A percentile compares a stretch with the other conserved stretches of the same genome.
These are phyloP conservation scores for Ceratina calcarata DNA, from an alignment of 1,140 invertebrate species.

Conservation along the genomic window DNA sequence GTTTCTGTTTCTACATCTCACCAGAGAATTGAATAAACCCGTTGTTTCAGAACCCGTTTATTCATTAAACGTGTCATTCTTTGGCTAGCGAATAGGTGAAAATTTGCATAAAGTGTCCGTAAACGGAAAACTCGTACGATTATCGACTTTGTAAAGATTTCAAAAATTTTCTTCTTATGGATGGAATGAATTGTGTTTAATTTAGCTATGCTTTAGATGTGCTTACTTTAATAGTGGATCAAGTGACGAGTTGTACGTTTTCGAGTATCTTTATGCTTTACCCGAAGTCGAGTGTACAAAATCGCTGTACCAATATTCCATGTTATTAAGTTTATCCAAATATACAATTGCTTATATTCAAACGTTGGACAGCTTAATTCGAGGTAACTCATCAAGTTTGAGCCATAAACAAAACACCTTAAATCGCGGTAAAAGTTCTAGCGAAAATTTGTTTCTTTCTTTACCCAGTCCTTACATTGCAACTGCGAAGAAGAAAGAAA, in stretches of 20 bases:
- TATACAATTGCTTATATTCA: slow-evolving; percentile 4
- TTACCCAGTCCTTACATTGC: neutral
- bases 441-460: neutral
- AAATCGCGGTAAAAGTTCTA: neutral
- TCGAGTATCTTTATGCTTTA: neutral
- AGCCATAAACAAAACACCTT: neutral
- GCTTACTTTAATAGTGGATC: too few relatives aligned
- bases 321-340: neutral
- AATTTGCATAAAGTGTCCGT: neutral
- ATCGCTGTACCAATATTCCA: neutral
- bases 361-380: neutral
- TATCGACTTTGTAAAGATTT: neutral
- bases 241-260: neutral
- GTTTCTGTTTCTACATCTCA: too few relatives aligned
- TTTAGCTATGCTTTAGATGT: too few relatives aligned
- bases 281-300: neutral
- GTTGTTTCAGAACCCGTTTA: neutral
- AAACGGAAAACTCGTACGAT: neutral
- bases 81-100: too few relatives aligned
- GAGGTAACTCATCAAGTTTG: neutral
- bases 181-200: neutral
- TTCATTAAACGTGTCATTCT: too few relatives aligned
- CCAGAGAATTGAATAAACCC: neutral
- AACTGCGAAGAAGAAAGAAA: too few relatives aligned
- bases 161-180: neutral